Conservation (phyloP, 1,140 invertebrate genomes). For the Eumaeus atala region DNA sequence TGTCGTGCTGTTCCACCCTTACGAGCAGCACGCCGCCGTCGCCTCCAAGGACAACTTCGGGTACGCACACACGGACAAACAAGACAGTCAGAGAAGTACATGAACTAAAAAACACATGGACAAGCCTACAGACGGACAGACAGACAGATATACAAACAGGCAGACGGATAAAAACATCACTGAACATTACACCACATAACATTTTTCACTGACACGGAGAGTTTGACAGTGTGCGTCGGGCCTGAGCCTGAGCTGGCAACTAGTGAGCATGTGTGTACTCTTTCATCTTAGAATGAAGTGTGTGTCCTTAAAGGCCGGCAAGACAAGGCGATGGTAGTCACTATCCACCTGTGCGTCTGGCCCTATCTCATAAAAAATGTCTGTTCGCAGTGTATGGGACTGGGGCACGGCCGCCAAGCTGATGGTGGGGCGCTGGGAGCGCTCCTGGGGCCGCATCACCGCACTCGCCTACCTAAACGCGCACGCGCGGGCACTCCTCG, state of each 20-base stretch:
- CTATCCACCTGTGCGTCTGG: too few species aligned
- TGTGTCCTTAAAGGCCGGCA: too few species aligned
- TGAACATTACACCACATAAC: too few species aligned
- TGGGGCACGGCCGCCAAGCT: conserved; percentile 80
- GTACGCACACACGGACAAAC: conserved; percentile 52
- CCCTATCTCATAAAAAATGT: too few species aligned
- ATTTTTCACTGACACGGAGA: too few species aligned
- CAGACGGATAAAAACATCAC: too few species aligned
- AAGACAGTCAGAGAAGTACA: not conserved
- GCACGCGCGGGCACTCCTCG: conserved; percentile 84
- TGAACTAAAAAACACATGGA: not conserved
- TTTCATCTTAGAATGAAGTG: too few species aligned
- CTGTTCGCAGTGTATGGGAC: conserved; percentile 78
- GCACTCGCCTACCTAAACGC: conserved; percentile 92
- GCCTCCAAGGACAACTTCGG: conserved; percentile 89
- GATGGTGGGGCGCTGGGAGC: conserved; percentile 71
- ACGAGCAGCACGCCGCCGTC: conserved; percentile 89
- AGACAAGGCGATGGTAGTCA: too few species aligned
- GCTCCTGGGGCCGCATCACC: conserved; percentile 79
- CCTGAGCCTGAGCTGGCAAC: too few species aligned
- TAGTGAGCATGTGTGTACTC: too few species aligned
- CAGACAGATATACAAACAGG: too few species aligned
- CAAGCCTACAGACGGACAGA: not conserved
- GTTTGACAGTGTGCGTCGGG: too few species aligned
- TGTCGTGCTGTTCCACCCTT: conserved; percentile 90